Conservation (phyloP, 2,888 invertebrate species). For the Frankliniella fusca region DNA sequence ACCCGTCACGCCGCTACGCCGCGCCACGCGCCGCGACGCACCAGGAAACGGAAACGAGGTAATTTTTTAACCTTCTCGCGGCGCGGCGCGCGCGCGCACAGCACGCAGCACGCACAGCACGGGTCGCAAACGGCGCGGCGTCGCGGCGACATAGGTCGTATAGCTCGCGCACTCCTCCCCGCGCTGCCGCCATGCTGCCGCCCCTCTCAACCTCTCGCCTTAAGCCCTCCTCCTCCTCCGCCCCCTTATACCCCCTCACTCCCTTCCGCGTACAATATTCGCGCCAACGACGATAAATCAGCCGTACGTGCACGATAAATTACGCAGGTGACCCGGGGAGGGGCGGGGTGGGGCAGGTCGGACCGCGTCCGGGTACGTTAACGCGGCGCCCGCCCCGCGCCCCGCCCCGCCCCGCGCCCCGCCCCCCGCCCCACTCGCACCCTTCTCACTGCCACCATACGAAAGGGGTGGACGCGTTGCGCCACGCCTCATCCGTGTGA, state of each 20-base stretch:
- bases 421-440: not conserved
- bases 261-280: not conserved
- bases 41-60: conserved; percentile 6
- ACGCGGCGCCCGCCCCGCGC: not conserved
- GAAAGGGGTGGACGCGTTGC: too few species aligned
- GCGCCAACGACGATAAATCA: not conserved
- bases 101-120: too few species aligned
- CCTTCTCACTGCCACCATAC: too few species aligned
- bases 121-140: not conserved
- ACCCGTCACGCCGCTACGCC: too few species aligned
- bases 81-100: too few species aligned
- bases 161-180: not conserved
- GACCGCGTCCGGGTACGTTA: not conserved
- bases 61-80: not conserved
- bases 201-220: not conserved
- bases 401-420: not conserved
- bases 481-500: too few species aligned
- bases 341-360: not conserved
- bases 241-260: not conserved
- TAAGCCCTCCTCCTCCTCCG: not conserved
- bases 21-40: too few species aligned
- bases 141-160: not conserved
- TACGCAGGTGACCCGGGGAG: not conserved
- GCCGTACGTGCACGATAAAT: conserved; percentile 15
- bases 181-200: not conserved